Evolutionary conservation across 2,888 invertebrate species (phyloP).

Genomic region (Pammene fasciana): DNA sequence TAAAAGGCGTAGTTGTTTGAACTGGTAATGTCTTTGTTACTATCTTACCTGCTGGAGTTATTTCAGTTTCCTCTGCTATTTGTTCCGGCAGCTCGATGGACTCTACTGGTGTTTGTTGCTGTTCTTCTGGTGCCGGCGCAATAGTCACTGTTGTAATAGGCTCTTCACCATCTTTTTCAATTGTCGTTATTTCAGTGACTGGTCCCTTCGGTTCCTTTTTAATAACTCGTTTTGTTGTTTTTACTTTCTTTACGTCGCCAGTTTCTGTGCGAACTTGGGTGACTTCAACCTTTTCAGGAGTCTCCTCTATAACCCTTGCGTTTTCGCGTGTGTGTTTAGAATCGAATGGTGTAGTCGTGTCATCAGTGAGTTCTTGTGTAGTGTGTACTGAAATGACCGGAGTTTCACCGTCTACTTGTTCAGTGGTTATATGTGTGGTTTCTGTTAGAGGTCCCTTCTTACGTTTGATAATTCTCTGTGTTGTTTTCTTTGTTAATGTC

Average conservation of each 20-base stretch:
- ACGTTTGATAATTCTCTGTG: background rate
- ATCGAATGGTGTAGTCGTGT: slow-evolving; percentile 41
- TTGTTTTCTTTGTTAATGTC: slow-evolving; percentile 2
- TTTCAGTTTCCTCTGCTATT: background rate
- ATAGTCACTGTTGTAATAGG: slow-evolving; percentile 58
- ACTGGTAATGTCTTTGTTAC: background rate
- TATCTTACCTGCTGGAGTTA: slow-evolving; percentile 6
- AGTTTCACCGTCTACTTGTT: background rate
- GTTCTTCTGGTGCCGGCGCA: slow-evolving; percentile 51
- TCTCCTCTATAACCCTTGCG: slow-evolving; percentile 17
- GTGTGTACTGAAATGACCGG: background rate
- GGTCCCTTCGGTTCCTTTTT: slow-evolving; percentile 73
- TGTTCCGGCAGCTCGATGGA: slow-evolving; percentile 46
- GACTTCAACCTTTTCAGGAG: slow-evolving; percentile 42
- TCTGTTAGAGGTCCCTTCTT: background rate
- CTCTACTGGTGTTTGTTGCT: slow-evolving; percentile 46
- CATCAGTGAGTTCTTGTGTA: background rate
- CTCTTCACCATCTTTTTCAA: slow-evolving; percentile 66
- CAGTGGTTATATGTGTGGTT: slow-evolving; percentile 6
- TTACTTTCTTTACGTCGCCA: slow-evolving; percentile 60
- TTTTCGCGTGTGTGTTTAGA: slow-evolving; percentile 7
- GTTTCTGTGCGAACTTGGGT: slow-evolving; percentile 66
- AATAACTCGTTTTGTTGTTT: slow-evolving; percentile 70
- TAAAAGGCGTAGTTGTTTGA: slow-evolving; percentile 58
- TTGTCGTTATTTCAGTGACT: slow-evolving; percentile 74